Evolutionary conservation across 2,888 invertebrate species (phyloP).

Genomic region (Eulithis prunata): DNA sequence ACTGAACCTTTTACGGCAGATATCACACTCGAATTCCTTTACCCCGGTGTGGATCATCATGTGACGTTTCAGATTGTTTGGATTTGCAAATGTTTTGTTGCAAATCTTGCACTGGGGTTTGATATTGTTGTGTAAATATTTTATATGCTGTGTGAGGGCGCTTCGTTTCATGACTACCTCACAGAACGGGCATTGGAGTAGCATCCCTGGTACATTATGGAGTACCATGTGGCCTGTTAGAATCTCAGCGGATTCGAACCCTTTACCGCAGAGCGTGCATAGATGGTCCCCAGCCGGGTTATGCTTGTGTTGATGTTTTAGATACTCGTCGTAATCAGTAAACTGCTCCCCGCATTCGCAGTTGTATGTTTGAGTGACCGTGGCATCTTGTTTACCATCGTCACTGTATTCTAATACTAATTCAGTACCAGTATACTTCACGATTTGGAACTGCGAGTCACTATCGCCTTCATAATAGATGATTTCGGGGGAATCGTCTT

Average conservation of each 20-base stretch:
- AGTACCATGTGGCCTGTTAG: slow-evolving; percentile 76
- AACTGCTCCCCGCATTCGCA: slow-evolving; percentile 79
- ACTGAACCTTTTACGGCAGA: slow-evolving; percentile 75
- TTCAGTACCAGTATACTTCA: slow-evolving; percentile 77
- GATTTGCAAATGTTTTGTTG: slow-evolving; percentile 77
- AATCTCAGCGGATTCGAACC: slow-evolving; percentile 76
- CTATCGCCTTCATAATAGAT: slow-evolving; percentile 74
- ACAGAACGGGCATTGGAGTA: slow-evolving; percentile 75
- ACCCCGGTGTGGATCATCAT: slow-evolving; percentile 79
- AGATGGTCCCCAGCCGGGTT: slow-evolving; percentile 69
- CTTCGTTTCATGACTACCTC: slow-evolving; percentile 69
- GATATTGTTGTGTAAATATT: slow-evolving; percentile 73
- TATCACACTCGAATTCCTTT: slow-evolving; percentile 77
- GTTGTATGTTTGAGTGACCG: slow-evolving; percentile 70
- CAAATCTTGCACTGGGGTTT: slow-evolving; percentile 74
- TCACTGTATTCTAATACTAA: slow-evolving; percentile 78
- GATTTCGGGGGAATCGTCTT: slow-evolving; percentile 69
- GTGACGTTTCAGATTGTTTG: slow-evolving; percentile 78
- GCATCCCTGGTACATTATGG: slow-evolving; percentile 63
- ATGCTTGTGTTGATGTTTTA: slow-evolving; percentile 73
- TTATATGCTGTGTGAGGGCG: slow-evolving; percentile 76
- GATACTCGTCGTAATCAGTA: slow-evolving; percentile 69
- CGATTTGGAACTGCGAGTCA: slow-evolving; percentile 74
- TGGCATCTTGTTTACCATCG: slow-evolving; percentile 63
- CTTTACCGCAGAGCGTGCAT: slow-evolving; percentile 76